phyloP scores from a whole-genome alignment of 2,797 vertebrate genomes.

The Eupleurogrammus muticus region DNA sequence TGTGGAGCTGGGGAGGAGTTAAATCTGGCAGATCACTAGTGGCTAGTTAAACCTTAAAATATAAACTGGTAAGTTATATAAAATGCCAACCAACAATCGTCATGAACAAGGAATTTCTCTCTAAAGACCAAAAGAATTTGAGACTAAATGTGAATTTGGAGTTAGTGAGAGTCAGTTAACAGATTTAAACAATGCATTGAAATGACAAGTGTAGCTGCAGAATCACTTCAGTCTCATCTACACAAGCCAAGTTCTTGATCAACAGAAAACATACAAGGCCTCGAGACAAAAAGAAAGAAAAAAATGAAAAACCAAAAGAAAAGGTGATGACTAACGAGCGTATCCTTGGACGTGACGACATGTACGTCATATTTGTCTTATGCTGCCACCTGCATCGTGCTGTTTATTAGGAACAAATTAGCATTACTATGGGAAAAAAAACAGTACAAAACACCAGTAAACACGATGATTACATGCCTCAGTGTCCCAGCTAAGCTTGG shows the following conservation, averaged over 20 bases:
- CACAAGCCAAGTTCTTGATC: background rate
- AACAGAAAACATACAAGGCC: background rate
- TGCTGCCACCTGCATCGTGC: slow-evolving; percentile 64
- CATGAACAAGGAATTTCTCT: too few relatives aligned
- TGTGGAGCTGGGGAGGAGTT: too few relatives aligned
- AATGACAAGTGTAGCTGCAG: slow-evolving; percentile 19
- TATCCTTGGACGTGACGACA: slow-evolving; percentile 15
- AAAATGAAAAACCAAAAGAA: slow-evolving; percentile 10
- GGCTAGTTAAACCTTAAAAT: too few relatives aligned
- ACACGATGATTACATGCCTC: slow-evolving; percentile 45
- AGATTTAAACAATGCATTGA: slow-evolving; percentile 5
- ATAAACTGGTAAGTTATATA: too few relatives aligned
- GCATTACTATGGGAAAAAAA: slow-evolving; percentile 22
- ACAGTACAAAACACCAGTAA: slow-evolving; percentile 24
- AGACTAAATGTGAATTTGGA: background rate
- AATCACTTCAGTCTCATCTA: slow-evolving; percentile 13
- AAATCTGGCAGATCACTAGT: too few relatives aligned
- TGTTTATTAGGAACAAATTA: slow-evolving; percentile 23
- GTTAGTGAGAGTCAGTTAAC: background rate
- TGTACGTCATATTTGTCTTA: slow-evolving; percentile 12
- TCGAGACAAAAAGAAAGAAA: background rate
- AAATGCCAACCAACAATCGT: too few relatives aligned
- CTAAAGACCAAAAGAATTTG: too few relatives aligned
- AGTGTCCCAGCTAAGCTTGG: slow-evolving; percentile 28
- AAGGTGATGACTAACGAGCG: slow-evolving; percentile 9